phyloP scores from a whole-genome alignment of 2,888 invertebrate genomes.

The Harmothoe impar region DNA sequence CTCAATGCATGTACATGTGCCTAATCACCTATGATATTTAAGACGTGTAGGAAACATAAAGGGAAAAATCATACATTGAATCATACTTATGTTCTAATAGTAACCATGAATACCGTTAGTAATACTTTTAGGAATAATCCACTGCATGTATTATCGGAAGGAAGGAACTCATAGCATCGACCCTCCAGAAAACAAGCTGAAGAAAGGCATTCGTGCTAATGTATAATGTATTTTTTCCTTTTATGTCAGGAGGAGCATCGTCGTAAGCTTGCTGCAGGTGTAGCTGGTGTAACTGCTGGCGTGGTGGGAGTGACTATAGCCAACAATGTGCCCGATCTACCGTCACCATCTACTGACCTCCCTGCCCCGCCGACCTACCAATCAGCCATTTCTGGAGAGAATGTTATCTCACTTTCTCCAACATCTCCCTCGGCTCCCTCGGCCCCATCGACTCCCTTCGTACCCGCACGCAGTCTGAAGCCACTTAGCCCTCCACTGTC shows the following conservation, averaged over 20 bases:
- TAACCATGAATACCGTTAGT: too few species aligned
- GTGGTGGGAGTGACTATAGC: not conserved
- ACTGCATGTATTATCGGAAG: too few species aligned
- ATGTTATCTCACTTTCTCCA: slow-evolving; percentile 26
- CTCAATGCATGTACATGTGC: too few species aligned
- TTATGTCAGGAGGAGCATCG: slow-evolving; percentile 32
- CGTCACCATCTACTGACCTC: not conserved
- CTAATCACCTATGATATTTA: too few species aligned
- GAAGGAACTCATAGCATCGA: too few species aligned
- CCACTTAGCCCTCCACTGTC: not conserved
- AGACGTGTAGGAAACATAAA: too few species aligned
- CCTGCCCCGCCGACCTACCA: slow-evolving; percentile 62
- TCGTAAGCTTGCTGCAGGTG: slow-evolving; percentile 30
- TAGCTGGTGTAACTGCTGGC: slow-evolving; percentile 36
- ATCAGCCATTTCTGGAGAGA: slow-evolving; percentile 3
- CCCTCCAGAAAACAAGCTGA: too few species aligned
- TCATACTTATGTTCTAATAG: too few species aligned
- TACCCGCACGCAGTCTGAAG: slow-evolving; percentile 27
- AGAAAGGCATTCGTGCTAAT: too few species aligned
- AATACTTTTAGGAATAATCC: too few species aligned
- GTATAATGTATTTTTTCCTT: not conserved
- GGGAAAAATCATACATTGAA: too few species aligned
- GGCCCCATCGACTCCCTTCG: slow-evolving; percentile 37
- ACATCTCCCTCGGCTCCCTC: slow-evolving; percentile 44
- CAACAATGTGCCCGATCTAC: not conserved